These are phyloP conservation scores for Zaprionus camerounensis DNA, from an alignment of 1,140 invertebrate genomes.

Conservation along the genomic window DNA sequence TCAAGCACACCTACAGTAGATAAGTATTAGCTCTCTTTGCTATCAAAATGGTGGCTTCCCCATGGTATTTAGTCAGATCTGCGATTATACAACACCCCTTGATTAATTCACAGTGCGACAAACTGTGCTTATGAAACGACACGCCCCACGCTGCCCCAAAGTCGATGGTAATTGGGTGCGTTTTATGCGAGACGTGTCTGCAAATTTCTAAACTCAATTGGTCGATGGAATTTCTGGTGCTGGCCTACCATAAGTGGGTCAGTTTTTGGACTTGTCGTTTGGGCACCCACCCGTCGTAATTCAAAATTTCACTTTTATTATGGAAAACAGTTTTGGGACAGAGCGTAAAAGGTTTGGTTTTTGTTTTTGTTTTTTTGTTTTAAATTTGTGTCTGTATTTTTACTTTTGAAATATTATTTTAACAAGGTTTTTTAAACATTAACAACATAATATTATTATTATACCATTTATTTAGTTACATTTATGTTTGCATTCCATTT, in stretches of 20 bases:
- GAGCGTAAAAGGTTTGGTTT: neutral
- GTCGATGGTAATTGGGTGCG: slow-evolving; percentile 63
- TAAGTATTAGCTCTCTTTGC: neutral
- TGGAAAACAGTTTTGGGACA: slow-evolving; percentile 15
- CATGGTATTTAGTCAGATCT: neutral
- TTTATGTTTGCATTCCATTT: slow-evolving; percentile 60
- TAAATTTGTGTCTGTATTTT: slow-evolving; percentile 61
- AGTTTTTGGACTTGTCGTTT: slow-evolving; percentile 53
- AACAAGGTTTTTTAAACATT: slow-evolving; percentile 82
- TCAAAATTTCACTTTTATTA: slow-evolving; percentile 77
- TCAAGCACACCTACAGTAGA: neutral
- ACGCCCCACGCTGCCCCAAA: slow-evolving; percentile 7
- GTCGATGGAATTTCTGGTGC: slow-evolving; percentile 68
- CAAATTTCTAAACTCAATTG: slow-evolving; percentile 79
- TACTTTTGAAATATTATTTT: slow-evolving; percentile 82
- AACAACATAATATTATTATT: slow-evolving; percentile 82
- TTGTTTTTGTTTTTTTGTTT: neutral
- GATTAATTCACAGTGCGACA: slow-evolving; percentile 24
- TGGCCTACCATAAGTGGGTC: slow-evolving; percentile 57
- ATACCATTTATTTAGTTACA: slow-evolving; percentile 74
- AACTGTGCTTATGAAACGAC: slow-evolving; percentile 62
- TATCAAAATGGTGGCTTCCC: neutral
- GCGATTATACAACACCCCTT: slow-evolving; percentile 42
- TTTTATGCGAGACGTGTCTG: slow-evolving; percentile 63
- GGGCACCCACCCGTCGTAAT: slow-evolving; percentile 38